Evolutionary conservation across 2,113 vertebrate genomes (phyloP), one percentile per base, ranked within the genome.

Genomic region (Ariopsis seemanni): DNA sequence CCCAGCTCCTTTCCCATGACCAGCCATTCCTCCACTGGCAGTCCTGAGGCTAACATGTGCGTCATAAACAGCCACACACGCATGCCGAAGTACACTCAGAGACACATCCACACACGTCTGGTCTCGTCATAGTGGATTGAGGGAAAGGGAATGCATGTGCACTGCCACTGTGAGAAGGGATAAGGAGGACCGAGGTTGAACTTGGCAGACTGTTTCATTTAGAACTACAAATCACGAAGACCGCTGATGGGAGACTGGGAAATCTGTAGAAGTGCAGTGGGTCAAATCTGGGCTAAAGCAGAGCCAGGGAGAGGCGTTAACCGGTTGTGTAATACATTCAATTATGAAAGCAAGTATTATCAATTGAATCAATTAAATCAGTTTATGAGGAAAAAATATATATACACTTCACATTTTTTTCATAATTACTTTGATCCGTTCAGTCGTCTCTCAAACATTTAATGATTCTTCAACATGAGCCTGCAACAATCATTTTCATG

Each of bases 41-140:
- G 48, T 60, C 78, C 55, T 85, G 62, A 88, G 85, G 82, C 72
- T 42, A 74, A 80, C 20, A 57, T 60, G 88, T 90, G 90, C 90
- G 90, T 91, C 90, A 91, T 85, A 82, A 77, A 80, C 83, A 89
- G 81, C 81, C 60, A 60, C 82, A 90, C 25, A 48, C 67, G 77
- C 86, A 63, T 42, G 22, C 75, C 52, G 42, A 79, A n/a, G 1
- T 18, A 18, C 69, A 83, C 62, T 60, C 72, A 72, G 22, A n/a
- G 58, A 62, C 85, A 85, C 90, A 87, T 8, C 52, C 72, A 60
- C 74, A 81, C 83, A 89, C 57, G 88, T 83, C 84, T 90, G 83
- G 78, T 84, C 67, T 75, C 67, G 82, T 83, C 86, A 78, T 90
- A 87, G 79, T 71, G 60, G 15, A 80, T 80, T 80, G 78, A 25